Percentiles rank a stretch among this genome's conserved stretches.
Conservation (phyloP, 1,140 invertebrate genomes). For the Zaprionus inermis region DNA sequence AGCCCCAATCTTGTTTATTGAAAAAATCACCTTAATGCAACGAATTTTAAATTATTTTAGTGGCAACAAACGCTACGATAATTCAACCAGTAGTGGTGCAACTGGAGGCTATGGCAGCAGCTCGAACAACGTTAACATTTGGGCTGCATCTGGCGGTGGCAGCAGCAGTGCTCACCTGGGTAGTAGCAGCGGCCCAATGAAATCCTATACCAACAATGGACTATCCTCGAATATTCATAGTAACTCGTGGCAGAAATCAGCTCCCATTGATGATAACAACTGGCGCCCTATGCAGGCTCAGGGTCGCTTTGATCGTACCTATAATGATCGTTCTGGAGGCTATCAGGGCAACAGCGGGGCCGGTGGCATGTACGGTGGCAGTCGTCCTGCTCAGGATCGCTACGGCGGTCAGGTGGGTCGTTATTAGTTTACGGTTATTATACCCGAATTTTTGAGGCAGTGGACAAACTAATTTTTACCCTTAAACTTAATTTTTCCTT, state of each 20-base stretch:
- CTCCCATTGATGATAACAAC: slow-evolving; percentile 65
- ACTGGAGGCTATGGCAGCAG: slow-evolving; percentile 64
- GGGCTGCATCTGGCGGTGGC: slow-evolving; percentile 59
- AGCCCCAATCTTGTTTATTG: background rate
- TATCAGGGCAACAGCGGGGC: slow-evolving; percentile 62
- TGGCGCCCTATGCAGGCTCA: slow-evolving; percentile 72
- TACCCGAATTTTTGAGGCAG: slow-evolving; percentile 30
- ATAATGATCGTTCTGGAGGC: slow-evolving; percentile 77
- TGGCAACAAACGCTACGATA: slow-evolving; percentile 78
- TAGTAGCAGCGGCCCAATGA: slow-evolving; percentile 54
- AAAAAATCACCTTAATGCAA: background rate
- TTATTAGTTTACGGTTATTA: slow-evolving; percentile 44
- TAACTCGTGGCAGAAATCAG: slow-evolving; percentile 76
- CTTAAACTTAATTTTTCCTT: slow-evolving; percentile 38
- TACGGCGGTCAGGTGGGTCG: slow-evolving; percentile 71
- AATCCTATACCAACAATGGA: slow-evolving; percentile 75
- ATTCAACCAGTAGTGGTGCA: slow-evolving; percentile 57
- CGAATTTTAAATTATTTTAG: slow-evolving; percentile 18
- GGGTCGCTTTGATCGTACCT: slow-evolving; percentile 78
- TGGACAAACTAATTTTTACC: slow-evolving; percentile 38
- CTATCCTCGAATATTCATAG: slow-evolving; percentile 71
- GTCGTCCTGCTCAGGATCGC: slow-evolving; percentile 68
- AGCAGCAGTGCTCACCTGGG: slow-evolving; percentile 60
- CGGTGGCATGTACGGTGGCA: slow-evolving; percentile 70
- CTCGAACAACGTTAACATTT: slow-evolving; percentile 69